Evolutionary conservation across 2,113 vertebrate genomes (phyloP).

Genomic region (Perca flavescens): DNA sequence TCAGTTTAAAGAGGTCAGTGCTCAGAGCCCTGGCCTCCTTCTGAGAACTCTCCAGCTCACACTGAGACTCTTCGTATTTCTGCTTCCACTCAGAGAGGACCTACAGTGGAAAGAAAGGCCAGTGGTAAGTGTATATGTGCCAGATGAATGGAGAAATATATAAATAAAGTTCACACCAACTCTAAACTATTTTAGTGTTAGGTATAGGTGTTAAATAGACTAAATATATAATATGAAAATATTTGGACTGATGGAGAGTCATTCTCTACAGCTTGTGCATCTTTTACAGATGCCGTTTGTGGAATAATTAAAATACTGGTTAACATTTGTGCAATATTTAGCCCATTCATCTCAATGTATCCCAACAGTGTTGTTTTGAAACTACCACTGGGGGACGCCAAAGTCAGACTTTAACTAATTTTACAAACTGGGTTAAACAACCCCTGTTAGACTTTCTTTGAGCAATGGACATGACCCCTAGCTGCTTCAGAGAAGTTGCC

Average conservation of each 20-base stretch:
- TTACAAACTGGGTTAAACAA: not conserved
- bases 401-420: not conserved
- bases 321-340: not conserved
- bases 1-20: conserved; percentile 94
- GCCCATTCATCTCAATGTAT: not conserved
- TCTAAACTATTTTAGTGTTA: not conserved
- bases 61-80: conserved; percentile 93
- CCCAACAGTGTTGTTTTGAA: not conserved
- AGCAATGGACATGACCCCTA: not conserved
- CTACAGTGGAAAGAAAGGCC: conserved; percentile 59
- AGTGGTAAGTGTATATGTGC: not conserved
- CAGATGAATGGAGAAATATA: not conserved
- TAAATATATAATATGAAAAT: too few species aligned
- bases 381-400: not conserved
- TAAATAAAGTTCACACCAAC: not conserved
- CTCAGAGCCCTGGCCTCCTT: conserved; percentile 91
- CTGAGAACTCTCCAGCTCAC: conserved; percentile 91
- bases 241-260: not conserved
- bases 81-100: conserved; percentile 93
- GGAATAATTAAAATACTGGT: not conserved
- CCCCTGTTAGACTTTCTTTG: not conserved
- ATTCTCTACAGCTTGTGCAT: not conserved
- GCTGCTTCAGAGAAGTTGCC: not conserved
- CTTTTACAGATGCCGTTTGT: not conserved
- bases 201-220: not conserved